Conservation (phyloP, 2,113 vertebrate species). For the Zootoca vivipara region DNA sequence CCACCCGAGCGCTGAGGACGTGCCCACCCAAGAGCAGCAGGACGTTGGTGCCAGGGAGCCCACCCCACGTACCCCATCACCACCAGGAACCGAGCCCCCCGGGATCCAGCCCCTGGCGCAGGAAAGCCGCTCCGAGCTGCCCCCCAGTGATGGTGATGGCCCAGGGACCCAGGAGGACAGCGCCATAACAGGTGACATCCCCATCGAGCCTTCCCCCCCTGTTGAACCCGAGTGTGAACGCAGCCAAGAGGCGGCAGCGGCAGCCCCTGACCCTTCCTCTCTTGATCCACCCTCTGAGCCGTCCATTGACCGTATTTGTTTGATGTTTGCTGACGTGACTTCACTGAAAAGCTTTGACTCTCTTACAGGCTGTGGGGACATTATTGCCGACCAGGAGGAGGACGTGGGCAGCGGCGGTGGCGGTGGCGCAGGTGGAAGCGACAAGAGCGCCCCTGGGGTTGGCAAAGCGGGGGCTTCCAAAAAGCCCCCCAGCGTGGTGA, state of each 20-base stretch:
- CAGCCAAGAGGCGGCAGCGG: conserved; percentile 73
- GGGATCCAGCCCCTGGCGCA: conserved; percentile 15
- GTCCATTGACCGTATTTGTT: conserved; percentile 87
- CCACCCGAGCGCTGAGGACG: not conserved
- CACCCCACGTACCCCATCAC: not conserved
- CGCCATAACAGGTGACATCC: conserved; percentile 77
- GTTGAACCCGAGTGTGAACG: conserved; percentile 76
- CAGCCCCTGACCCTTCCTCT: conserved; percentile 83
- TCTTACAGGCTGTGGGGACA: conserved; percentile 98
- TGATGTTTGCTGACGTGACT: conserved; percentile 96
- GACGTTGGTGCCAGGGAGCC: not conserved
- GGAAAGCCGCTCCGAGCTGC: conserved; percentile 53
- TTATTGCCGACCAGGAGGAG: conserved; percentile 95
- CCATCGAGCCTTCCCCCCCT: conserved; percentile 73
- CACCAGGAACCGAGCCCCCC: not conserved
- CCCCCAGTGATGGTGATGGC: conserved; percentile 34
- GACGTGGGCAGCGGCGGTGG: conserved; percentile 84
- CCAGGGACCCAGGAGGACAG: conserved; percentile 72
- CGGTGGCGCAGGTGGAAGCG: conserved; percentile 73
- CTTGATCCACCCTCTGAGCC: conserved; percentile 92
- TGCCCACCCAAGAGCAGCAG: not conserved
- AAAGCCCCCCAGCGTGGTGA: conserved; percentile 86
- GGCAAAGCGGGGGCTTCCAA: conserved; percentile 72
- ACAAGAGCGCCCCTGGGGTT: conserved; percentile 64
- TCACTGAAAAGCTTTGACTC: conserved; percentile 99